Base-by-base conservation (phyloP, 2,113 vertebrate genomes). In the Phasianus colchicus region DNA sequence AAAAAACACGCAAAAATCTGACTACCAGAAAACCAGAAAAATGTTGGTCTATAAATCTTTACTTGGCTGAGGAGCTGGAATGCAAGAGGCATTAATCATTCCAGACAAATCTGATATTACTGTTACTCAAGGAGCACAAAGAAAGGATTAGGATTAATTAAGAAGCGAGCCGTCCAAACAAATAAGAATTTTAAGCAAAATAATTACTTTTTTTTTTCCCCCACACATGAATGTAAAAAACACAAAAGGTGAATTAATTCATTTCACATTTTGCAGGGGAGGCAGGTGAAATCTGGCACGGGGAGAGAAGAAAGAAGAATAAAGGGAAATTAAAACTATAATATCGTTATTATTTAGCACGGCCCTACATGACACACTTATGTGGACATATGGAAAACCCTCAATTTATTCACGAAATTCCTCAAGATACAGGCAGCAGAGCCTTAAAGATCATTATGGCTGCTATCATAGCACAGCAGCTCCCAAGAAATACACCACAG, bases 91-190 rank as follows among this genome's bases (percentile, higher is more conserved):
- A 92, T 95, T 84, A 61, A 96, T 97, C 95, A 96, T 48, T 79
- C 65, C 91, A 81, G 96, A 91, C 93, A 95, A 91, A 95, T 94
- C 86, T 95, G 83, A 90, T 91, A 22, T 72, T 86, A 40, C 65
- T 96, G 88, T 86, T 94, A 92, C 64, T 90, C 93, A 79, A 94
- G 83, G 76, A 93, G 57, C 61, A 82, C 85, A 88, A 95, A 65
- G 85, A 75, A 94, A 89, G 88, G 94, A 95, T 92, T 83, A 92
- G 85, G 89, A 91, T 97, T 95, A 95, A 95, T 96, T 93, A 96
- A 94, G 83, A 82, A 86, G 40, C 0, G 21, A 90, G 61, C n/a
- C 0, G 1, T 54, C 88, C 92, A 95, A 94, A 96, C 70, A 95
- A 95, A 58, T 91, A 91, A 13, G 48, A 60, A 54, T 29, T 78